Evolutionary conservation across 2,888 invertebrate genomes (phyloP), one percentile per base, ranked within the genome.

Genomic region (Lepidochrysops patricia): DNA sequence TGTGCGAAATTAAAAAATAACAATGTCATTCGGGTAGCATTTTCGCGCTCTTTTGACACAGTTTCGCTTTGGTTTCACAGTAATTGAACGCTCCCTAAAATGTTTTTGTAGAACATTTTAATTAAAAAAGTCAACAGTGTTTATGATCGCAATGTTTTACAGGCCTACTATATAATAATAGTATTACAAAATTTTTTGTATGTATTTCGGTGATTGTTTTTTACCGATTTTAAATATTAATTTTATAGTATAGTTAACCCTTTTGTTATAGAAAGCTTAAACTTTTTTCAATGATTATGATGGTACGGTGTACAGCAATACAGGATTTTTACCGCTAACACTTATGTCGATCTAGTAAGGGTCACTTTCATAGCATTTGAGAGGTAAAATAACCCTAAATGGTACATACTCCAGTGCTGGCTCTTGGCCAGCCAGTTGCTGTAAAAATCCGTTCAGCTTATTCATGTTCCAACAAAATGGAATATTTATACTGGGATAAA

Each of bases 41-140:
- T 43, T 29, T 23, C 19, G 43, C 43, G 43, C 43, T 43, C 43
- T 43, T 43, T 43, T 43, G 43, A 43, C 43, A 43, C 43, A 43
- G 7, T 43, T 43, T 43, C 19, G 43, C 29, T 19, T 19, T 19
- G 19, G 7, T 43, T 43, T 43, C 19, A 19, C 29, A 29, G 29
- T 43, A 43, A 43, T 9, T 19, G 43, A 43, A 43, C 19, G 9
- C 43, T 43, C 9, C 43, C 43, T 43, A 23, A 43, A 23, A 43
- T 19, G 43, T 19, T 43, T 37, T 43, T 3, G 19, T 43, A 12
- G 19, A 43, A 43, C 43, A 19, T 43, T 43, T 43, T 43, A 43
- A 23, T 43, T 43, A 43, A 43, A 43, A 29, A 29, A 29, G 29
- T 29, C 29, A 29, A 29, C 29, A n/a, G n/a, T n/a, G n/a, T n/a